Evolutionary conservation across 2,888 invertebrate species (phyloP), one percentile per base, ranked within the genome.

Genomic region (Amiota mariae): DNA sequence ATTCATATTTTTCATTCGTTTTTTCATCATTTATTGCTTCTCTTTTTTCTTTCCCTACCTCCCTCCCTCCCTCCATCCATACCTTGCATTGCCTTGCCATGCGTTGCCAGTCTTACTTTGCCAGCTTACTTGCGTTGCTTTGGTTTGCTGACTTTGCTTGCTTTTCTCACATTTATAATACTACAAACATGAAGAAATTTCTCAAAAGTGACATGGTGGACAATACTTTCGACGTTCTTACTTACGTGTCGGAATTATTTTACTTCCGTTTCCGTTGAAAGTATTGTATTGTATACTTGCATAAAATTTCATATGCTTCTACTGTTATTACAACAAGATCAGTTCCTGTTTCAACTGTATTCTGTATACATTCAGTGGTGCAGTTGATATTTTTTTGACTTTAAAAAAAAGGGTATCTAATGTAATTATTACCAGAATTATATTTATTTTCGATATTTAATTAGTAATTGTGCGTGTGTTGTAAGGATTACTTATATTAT

Each of bases 161-260:
- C 20, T 12, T 12, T 13, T 6, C 71, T 85, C 78, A 85, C 85
- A 77, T 81, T 82, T 78, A 77, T 73, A 81, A 48, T 68, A 51
- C 54, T 36, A 24, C 67, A 51, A 68, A 80, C 81, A 79, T 84
- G 81, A 76, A 77, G 74, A 82, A 82, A 48, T 68, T 68, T 68
- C 51, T 54, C 67, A 51, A 68, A 80, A 82, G 80, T 84, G 81
- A 76, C 82, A 51, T 68, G 51, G 76, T 81, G 81, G 85, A 84
- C 82, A 84, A 80, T 36, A 36, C 36, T 36, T 6, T 6, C 36
- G 36, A 36, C 36, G 36, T 36, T 36, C 36, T 36, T 36, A 36
- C 36, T 36, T 36, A 84, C 86, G 85, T 86, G 86, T 79, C 79
- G 80, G 85, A 79, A 85, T 86, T 85, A 84, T 79, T 84, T 79